Conservation (phyloP, 2,888 invertebrate species). For the Eilema sororculum region DNA sequence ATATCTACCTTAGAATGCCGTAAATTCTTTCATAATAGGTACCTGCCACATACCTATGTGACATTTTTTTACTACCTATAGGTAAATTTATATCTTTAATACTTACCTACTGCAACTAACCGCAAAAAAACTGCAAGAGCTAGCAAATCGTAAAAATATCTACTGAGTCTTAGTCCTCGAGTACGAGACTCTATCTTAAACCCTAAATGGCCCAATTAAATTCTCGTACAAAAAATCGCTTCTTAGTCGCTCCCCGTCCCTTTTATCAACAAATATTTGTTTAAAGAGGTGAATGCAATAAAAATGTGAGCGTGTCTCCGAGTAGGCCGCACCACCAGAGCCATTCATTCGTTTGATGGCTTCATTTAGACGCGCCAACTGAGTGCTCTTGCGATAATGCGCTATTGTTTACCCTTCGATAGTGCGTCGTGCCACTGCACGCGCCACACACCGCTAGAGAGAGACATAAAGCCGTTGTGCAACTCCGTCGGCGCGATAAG, state of each 20-base stretch:
- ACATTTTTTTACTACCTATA: too few relatives aligned
- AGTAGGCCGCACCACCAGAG: slow-evolving; percentile 76
- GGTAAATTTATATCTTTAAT: not conserved
- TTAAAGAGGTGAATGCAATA: slow-evolving; percentile 82
- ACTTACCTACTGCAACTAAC: not conserved
- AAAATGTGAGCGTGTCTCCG: slow-evolving; percentile 82
- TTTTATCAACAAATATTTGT: slow-evolving; percentile 78
- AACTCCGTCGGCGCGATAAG: slow-evolving; percentile 65
- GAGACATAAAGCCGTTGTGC: slow-evolving; percentile 69
- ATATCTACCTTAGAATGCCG: too few relatives aligned
- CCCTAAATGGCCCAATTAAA: slow-evolving; percentile 56
- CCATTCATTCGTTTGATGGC: slow-evolving; percentile 87
- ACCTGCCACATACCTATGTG: too few relatives aligned
- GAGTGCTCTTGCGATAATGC: slow-evolving; percentile 85
- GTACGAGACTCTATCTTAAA: slow-evolving; percentile 49
- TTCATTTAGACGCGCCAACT: slow-evolving; percentile 84
- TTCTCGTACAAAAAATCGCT: slow-evolving; percentile 58
- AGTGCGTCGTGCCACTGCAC: slow-evolving; percentile 83
- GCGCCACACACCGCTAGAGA: slow-evolving; percentile 78
- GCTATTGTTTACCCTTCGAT: slow-evolving; percentile 87
- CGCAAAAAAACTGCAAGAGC: not conserved
- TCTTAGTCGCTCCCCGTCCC: slow-evolving; percentile 56
- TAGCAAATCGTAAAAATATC: slow-evolving; percentile 25
- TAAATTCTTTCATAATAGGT: too few relatives aligned
- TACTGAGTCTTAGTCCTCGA: slow-evolving; percentile 34